Evolutionary conservation across 2,888 invertebrate species (phyloP).

Genomic region (Synergus japonicus): DNA sequence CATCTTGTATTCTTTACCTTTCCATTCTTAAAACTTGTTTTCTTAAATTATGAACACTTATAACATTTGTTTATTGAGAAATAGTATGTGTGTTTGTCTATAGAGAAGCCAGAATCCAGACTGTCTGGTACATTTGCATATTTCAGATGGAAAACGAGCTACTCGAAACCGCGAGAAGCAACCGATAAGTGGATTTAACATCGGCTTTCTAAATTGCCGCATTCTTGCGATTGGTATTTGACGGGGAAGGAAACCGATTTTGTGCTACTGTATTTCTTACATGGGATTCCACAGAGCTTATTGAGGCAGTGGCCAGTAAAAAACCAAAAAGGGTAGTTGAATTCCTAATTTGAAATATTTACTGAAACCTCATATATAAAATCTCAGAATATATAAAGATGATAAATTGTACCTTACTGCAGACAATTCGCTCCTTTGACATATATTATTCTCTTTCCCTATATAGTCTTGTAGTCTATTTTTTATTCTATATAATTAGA

Average conservation of each 20-base stretch:
- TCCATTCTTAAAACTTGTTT: neutral
- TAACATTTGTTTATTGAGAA: conserved; percentile 1
- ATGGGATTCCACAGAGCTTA: neutral
- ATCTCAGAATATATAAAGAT: no score
- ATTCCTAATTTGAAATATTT: no score
- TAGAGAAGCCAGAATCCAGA: conserved; percentile 21
- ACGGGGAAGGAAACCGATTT: conserved; percentile 28
- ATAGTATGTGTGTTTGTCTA: neutral
- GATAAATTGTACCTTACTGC: no score
- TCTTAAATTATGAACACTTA: neutral
- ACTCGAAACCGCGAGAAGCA: conserved; percentile 37
- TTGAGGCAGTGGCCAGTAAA: no score
- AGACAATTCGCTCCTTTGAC: no score
- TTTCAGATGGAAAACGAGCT: conserved; percentile 37
- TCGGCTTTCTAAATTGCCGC: conserved; percentile 38
- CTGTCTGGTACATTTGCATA: conserved; percentile 37
- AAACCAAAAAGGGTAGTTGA: no score
- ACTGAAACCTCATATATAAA: no score
- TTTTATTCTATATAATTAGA: neutral
- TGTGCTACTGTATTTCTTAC: neutral
- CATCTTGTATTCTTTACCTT: neutral
- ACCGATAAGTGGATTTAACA: conserved; percentile 39
- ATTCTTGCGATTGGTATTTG: conserved; percentile 34
- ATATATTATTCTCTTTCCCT: neutral
- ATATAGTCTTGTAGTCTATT: neutral